These are phyloP conservation scores for Copidosoma floridanum DNA, from an alignment of 1,140 invertebrate genomes.

Conservation along the genomic window DNA sequence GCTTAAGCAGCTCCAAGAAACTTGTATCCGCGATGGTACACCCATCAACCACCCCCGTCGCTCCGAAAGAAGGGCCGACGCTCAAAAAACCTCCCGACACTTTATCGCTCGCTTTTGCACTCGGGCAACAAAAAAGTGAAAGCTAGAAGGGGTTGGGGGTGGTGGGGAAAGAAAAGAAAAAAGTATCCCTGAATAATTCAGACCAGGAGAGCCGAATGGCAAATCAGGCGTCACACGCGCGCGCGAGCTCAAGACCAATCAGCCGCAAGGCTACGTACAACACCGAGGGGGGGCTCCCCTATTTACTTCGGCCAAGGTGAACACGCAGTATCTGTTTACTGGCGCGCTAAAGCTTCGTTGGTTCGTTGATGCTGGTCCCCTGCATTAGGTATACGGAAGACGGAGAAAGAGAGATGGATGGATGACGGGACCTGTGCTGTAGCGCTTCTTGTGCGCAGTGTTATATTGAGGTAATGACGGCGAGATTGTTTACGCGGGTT, in stretches of 20 bases:
- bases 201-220: not conserved
- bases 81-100: too few species aligned
- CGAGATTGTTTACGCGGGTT: too few species aligned
- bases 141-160: not conserved
- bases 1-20: not conserved
- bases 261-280: not conserved
- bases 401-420: not conserved
- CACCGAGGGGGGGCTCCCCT: not conserved
- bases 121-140: too few species aligned
- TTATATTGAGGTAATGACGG: too few species aligned
- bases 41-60: too few species aligned
- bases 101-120: too few species aligned
- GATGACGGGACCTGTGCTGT: too few species aligned
- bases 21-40: not conserved
- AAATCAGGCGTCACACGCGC: constrained; percentile 1
- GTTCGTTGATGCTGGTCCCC: too few species aligned
- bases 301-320: too few species aligned
- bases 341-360: not conserved
- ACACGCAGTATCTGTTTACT: constrained; percentile 22
- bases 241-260: constrained; percentile 9
- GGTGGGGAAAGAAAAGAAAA: not conserved
- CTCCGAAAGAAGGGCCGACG: not conserved
- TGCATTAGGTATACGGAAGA: constrained; percentile 29
- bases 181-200: constrained; percentile 14
- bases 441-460: too few species aligned